Conservation (phyloP, 2,113 vertebrate species). For the Eupsittula cactorum region DNA sequence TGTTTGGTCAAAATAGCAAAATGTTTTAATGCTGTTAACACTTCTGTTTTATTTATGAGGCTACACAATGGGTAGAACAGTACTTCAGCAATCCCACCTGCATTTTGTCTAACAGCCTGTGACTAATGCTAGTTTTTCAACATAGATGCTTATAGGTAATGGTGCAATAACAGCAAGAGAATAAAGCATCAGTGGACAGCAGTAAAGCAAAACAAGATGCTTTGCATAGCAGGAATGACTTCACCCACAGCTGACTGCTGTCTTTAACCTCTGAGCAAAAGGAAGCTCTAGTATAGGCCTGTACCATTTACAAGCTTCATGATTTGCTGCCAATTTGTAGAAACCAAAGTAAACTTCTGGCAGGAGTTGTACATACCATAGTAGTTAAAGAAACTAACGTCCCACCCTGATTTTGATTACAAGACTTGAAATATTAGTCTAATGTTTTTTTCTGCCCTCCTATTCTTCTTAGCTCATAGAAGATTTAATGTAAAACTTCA, state of each 20-base stretch:
- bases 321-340: constrained; percentile 41
- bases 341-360: constrained; percentile 53
- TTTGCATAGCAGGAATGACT: constrained; percentile 61
- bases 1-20: not conserved
- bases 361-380: constrained; percentile 25
- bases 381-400: constrained; percentile 52
- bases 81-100: not conserved
- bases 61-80: not conserved
- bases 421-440: not conserved
- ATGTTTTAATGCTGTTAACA: not conserved
- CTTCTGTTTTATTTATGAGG: not conserved
- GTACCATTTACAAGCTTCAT: not conserved
- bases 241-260: constrained; percentile 62
- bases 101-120: not conserved
- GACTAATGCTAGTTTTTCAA: not conserved
- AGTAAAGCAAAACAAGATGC: constrained; percentile 32
- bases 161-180: not conserved
- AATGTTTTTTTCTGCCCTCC: not conserved
- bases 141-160: not conserved
- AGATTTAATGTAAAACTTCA: not conserved
- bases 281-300: constrained; percentile 7
- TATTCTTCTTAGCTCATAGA: not conserved
- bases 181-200: not conserved
- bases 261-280: constrained; percentile 41
- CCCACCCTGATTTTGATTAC: constrained; percentile 36